Base-by-base conservation (phyloP, 2,797 vertebrate species). In the Carapus acus region DNA sequence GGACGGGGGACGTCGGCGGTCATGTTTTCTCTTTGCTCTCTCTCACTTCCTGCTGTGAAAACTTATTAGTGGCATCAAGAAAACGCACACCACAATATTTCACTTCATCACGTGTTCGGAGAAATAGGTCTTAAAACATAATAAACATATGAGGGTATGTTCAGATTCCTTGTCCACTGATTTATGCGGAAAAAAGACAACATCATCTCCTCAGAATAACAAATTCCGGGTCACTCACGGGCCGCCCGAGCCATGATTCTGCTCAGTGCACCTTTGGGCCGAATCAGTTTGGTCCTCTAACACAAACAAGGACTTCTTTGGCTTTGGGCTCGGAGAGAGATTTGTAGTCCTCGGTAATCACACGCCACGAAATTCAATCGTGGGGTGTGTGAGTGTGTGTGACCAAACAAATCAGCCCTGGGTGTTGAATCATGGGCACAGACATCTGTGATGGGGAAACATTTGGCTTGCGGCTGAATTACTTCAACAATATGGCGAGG, bases 351-450 rank as follows among this genome's bases (percentile, higher is more conserved):
- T n/a, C 49, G 47, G 67, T 78, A 80, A 76, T 53, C 45, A 36
- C 34, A 36, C 4, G 20, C n/a, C n/a, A n/a, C 42, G 73, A 78
- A 65, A 81, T 78, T 80, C 60, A 61, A 76, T 76, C 74, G 74
- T 12, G 23, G 20, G n/a, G n/a, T n/a, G n/a, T n/a, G n/a, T n/a
- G n/a, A n/a, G n/a, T n/a, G n/a, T n/a, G n/a, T n/a, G n/a, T n/a
- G n/a, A n/a, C 36, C 59, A 55, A 76, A 78, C 15, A 24, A 68
- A 42, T 48, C 67, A 67, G 54, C 73, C 44, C 36, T 43, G 18
- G 8, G 55, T 49, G 9, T 29, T 48, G 21, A n/a, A 31, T 48
- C 54, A 22, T 23, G 46, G 52, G 41, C 43, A 8, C 45, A 49
- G 43, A 51, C 33, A 7, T 45, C 24, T 4, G 5, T 27, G 24